Evolutionary conservation across 2,113 vertebrate genomes (phyloP).

Genomic region (Sciurus niger): DNA sequence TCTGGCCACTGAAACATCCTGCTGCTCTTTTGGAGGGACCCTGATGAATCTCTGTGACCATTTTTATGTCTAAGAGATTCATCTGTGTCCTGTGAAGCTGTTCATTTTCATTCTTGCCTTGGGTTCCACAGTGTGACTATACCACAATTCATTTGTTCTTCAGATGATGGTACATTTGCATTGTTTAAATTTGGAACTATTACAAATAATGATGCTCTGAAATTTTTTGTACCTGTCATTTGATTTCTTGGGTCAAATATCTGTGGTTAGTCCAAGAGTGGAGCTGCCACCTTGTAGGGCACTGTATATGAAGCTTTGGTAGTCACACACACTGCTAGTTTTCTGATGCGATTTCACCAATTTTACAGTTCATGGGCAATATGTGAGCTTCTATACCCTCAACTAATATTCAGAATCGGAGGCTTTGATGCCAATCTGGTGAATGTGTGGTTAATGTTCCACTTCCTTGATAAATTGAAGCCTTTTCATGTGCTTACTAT

Average conservation of each 20-base stretch:
- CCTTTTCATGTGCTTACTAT: neutral
- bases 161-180: neutral
- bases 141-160: neutral
- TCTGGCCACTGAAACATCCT: neutral
- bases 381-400: neutral
- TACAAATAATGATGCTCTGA: neutral
- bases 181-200: neutral
- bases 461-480: slow-evolving; percentile 17
- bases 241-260: neutral
- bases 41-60: neutral
- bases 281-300: neutral
- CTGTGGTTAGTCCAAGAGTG: neutral
- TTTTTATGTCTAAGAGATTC: neutral
- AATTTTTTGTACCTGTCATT: neutral
- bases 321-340: neutral
- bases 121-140: neutral
- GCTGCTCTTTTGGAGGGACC: neutral
- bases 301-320: neutral
- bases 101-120: neutral
- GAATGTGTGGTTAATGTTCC: neutral
- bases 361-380: neutral
- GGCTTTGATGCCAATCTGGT: neutral
- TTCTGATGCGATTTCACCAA: slow-evolving; percentile 22
- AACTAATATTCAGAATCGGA: neutral
- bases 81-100: neutral